Conservation (phyloP, 92 coral and sea anemone species). For the Phymanthus crucifer region DNA sequence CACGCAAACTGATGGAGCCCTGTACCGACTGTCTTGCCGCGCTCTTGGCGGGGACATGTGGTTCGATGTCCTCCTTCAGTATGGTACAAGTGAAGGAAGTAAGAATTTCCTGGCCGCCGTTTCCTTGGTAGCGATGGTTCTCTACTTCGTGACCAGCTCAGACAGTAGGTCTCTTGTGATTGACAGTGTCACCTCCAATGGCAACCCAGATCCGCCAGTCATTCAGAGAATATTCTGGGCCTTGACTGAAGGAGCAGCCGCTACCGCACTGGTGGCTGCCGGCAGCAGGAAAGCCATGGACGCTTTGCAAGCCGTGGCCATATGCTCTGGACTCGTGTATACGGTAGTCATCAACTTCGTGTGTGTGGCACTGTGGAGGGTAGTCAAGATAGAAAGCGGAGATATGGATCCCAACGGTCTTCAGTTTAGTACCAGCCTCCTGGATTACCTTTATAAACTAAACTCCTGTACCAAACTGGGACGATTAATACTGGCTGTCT, state of each 20-base stretch:
- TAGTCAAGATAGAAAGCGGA: conserved; percentile 66
- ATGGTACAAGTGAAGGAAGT: conserved; percentile 59
- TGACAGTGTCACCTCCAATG: conserved; percentile 86
- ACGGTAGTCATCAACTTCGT: conserved; percentile 65
- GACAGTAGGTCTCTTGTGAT: conserved; percentile 91
- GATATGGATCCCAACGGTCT: conserved; percentile 63
- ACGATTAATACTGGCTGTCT: conserved; percentile 42
- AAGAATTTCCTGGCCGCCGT: conserved; percentile 61
- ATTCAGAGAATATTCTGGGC: conserved; percentile 91
- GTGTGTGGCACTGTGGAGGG: conserved; percentile 77
- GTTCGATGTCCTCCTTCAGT: conserved; percentile 77
- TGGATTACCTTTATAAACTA: conserved; percentile 53
- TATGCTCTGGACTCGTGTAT: conserved; percentile 69
- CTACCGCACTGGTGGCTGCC: conserved; percentile 78
- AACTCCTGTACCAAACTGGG: neutral
- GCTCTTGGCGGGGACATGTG: conserved; percentile 55
- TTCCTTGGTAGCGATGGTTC: conserved; percentile 64
- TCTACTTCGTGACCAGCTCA: conserved; percentile 93
- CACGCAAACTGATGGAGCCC: conserved; percentile 51
- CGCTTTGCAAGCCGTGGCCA: conserved; percentile 73
- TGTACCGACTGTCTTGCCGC: conserved; percentile 86
- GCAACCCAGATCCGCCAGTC: conserved; percentile 82
- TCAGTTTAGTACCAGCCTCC: conserved; percentile 42
- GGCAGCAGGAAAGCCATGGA: conserved; percentile 67
- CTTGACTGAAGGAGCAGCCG: conserved; percentile 85